Base-by-base conservation (phyloP, 2,888 invertebrate genomes). In the Cryptocheilus praepositus region DNA sequence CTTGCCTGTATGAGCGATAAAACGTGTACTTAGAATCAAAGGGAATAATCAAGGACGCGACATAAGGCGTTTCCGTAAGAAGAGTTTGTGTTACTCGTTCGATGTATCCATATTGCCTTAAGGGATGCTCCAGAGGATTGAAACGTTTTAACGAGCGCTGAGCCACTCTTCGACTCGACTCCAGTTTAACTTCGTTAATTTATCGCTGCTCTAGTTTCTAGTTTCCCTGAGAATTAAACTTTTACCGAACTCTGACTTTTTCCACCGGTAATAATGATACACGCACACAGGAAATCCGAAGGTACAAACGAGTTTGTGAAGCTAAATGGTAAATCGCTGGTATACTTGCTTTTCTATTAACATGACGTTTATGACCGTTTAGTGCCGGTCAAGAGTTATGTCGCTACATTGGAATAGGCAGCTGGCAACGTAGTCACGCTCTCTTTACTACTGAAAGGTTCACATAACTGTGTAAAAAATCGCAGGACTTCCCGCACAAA, bases 171-270 rank as follows among this genome's bases (percentile, higher is more conserved):
- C 56, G 61, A 45, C 65, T 71, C 36, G n/a, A 21, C 36, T 61
- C 54, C 71, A 65, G 64, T 68, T 70, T 60, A 68, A 63, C 70
- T 68, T 63, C 36, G 52, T 46, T 53, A 63, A 68, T 63, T 68
- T 57, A 36, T 36, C 36, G 36, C 36, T 36, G 36, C 68, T 56
- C 43, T 25, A 68, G 63, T 68, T 71, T 62, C 61, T 62, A 71
- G 71, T 66, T 62, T 71, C 66, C 59, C 66, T 66, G 53, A 71
- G 69, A 71, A 60, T 61, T 58, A 66, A 66, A 71, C 73, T 64
- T 71, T 71, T 55, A 58, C 59, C 61, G 54, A 44, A 60, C 58
- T 61, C 49, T 43, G 21, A 21, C 45, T 45, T 57, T 43, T 54
- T 21, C 46, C 64, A 21, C 19, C 21, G 52, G 60, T 49, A 70